Conservation (phyloP, 2,888 invertebrate species). For the Sphaerophoria rueppellii region DNA sequence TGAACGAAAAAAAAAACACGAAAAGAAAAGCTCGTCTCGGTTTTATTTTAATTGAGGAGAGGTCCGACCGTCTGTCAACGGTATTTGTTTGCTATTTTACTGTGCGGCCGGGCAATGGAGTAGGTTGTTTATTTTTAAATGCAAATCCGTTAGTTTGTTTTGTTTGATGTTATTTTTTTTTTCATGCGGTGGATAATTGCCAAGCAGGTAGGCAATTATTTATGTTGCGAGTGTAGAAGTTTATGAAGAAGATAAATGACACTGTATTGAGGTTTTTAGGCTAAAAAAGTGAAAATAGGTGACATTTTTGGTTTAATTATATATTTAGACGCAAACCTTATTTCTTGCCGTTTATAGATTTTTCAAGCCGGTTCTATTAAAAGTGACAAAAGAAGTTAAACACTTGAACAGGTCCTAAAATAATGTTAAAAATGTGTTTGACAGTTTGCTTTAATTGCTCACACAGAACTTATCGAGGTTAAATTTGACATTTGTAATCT, state of each 20-base stretch:
- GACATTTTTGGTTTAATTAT: not conserved
- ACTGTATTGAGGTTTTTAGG: slow-evolving; percentile 27
- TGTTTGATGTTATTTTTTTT: slow-evolving; percentile 3
- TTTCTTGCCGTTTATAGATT: not conserved
- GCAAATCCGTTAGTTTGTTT: slow-evolving; percentile 20
- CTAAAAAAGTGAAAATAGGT: slow-evolving; percentile 27
- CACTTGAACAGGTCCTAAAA: no score
- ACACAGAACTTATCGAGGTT: no score
- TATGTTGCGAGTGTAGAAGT: not conserved
- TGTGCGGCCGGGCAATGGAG: not conserved
- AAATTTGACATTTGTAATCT: no score
- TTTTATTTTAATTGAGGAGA: slow-evolving; percentile 40
- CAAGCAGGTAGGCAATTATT: slow-evolving; percentile 1
- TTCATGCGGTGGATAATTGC: slow-evolving; percentile 16
- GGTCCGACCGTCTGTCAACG: slow-evolving; percentile 50
- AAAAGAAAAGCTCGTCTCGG: slow-evolving; percentile 8
- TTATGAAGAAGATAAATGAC: not conserved
- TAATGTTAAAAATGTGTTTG: no score
- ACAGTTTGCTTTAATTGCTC: no score
- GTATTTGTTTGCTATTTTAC: slow-evolving; percentile 18
- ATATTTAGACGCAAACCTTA: no score
- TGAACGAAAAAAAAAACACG: slow-evolving; percentile 12
- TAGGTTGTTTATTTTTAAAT: slow-evolving; percentile 63
- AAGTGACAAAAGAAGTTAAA: no score
- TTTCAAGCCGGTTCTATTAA: not conserved